Conservation (phyloP, 2,797 vertebrate species). For the Balearica regulorum region DNA sequence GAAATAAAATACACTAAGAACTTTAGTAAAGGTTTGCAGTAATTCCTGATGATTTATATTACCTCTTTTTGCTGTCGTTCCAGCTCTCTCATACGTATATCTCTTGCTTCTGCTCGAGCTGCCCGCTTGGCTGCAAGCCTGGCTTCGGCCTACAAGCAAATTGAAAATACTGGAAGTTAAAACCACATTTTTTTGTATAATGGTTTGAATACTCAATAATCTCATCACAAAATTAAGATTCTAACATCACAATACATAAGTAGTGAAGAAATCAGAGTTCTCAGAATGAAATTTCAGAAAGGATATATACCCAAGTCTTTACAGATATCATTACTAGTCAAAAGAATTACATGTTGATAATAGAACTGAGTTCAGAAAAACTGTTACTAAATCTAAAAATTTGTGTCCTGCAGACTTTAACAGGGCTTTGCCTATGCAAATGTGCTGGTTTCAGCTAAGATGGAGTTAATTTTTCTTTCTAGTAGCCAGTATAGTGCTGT, state of each 20-base stretch:
- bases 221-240: not conserved
- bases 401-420: not conserved
- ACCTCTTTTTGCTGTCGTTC: conserved; percentile 98
- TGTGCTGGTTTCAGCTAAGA: too few species aligned
- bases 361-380: not conserved
- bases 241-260: not conserved
- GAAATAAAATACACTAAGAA: not conserved
- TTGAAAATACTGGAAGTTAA: not conserved
- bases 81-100: conserved; percentile 96
- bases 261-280: not conserved
- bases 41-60: not conserved
- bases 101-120: conserved; percentile 95
- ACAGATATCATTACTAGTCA: not conserved
- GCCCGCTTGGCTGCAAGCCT: conserved; percentile 94
- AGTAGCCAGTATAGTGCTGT: too few species aligned
- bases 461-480: too few species aligned
- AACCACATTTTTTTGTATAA: not conserved
- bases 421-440: not conserved
- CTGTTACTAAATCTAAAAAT: not conserved
- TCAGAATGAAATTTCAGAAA: not conserved
- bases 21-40: not conserved
- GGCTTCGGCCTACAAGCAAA: conserved; percentile 88
- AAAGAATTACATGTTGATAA: not conserved
- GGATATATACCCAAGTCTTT: not conserved
- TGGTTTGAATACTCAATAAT: not conserved